Base-by-base conservation (phyloP, 2,113 vertebrate genomes). In the Arizona elegans region DNA sequence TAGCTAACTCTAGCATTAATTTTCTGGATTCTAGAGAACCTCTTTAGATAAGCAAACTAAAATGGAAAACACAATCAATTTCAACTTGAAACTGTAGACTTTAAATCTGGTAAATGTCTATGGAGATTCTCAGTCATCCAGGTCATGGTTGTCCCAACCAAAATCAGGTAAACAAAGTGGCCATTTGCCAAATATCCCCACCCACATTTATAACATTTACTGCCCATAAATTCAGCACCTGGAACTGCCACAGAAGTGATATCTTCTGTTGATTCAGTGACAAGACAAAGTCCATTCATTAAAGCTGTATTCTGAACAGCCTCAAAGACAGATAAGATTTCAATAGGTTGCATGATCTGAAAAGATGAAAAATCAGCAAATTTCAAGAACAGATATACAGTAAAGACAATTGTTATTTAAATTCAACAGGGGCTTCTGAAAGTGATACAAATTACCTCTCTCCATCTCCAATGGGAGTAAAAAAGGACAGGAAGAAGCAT, bases 271-370 rank as follows among this genome's bases (percentile, higher is more conserved):
- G 0, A 87, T 4, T 81, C 92, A 0, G 86, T 87, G 86, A 96
- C 54, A 0, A 97, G 91, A 43, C 75, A 93, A 89, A 97, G 94
- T 8, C 96, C 96, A 0, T 0, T 38, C 58, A 97, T 89, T 5
- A 97, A 86, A 0, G 15, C 47, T 1, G 94, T 21, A 50, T 97
- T 96, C 88, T 93, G 94, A n/a, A 93, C 87, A 2, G 95, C 96
- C 24, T 96, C 96, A 24, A 96, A 96, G 19, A 97, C 59, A 0
- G 94, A 96, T 26, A 87, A 43, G 87, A 21, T 92, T 91, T 96
- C 94, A 11, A 93, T 52, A 62, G 53, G 86, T 7, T 95, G 55
- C 97, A 96, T 97, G 3, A 24, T 88, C 94, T 94, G 5, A 86
- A 33, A 1, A 38, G 0, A 0, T 21, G 19, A 0, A 24, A 1